phyloP scores from a whole-genome alignment of 2,113 vertebrate genomes.

The Xerus inauris region DNA sequence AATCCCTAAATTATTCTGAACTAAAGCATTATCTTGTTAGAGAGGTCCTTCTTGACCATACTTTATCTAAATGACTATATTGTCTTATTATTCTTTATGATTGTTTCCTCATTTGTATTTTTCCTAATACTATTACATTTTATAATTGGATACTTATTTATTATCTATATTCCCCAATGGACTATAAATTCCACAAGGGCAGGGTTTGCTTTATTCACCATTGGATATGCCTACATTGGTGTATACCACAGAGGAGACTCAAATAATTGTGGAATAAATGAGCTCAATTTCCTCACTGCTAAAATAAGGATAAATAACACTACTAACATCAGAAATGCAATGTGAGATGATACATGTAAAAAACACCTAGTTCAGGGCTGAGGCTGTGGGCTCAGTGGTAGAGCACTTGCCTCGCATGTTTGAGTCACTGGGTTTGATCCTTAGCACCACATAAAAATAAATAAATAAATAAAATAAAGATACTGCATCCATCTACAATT shows the following conservation, averaged over 20 bases:
- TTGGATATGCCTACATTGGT: not conserved
- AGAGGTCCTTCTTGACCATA: not conserved
- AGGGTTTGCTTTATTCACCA: conserved; percentile 38
- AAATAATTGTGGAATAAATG: conserved; percentile 56
- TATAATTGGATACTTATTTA: conserved; percentile 28
- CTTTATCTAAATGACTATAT: conserved; percentile 37
- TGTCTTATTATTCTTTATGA: not conserved
- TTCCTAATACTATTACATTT: conserved; percentile 35
- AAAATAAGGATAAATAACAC: conserved; percentile 44
- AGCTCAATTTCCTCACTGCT: conserved; percentile 40
- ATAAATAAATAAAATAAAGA: no score
- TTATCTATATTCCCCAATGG: conserved; percentile 12
- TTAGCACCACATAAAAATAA: no score
- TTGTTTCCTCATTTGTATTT: conserved; percentile 30
- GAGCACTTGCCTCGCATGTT: no score
- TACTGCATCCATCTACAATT: no score
- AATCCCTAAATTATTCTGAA: conserved; percentile 38
- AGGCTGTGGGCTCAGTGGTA: no score
- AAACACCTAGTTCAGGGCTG: conserved; percentile 18
- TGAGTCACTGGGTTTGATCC: no score
- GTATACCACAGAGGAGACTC: not conserved
- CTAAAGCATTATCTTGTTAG: conserved; percentile 55
- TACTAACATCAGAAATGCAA: not conserved
- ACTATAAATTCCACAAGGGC: not conserved
- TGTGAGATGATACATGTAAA: not conserved